These are phyloP conservation scores for Gouania willdenowi DNA, from an alignment of 2,797 vertebrate genomes.

Conservation along the genomic window DNA sequence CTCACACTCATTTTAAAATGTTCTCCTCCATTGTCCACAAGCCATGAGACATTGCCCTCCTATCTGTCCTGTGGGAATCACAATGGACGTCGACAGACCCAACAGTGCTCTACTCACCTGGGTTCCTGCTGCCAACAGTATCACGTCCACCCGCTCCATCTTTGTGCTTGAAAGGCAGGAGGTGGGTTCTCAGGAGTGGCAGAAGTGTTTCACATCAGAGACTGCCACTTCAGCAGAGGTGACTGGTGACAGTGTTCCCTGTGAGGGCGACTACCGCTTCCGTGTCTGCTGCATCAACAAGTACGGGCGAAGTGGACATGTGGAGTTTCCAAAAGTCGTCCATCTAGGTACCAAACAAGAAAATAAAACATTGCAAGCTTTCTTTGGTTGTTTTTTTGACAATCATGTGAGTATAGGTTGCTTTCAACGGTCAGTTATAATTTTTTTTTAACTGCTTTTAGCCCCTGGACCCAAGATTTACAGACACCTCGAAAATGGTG, in stretches of 20 bases:
- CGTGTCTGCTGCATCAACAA: constrained; percentile 85
- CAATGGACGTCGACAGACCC: constrained; percentile 79
- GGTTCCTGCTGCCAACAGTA: constrained; percentile 76
- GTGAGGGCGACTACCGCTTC: constrained; percentile 85
- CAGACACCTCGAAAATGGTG: constrained; percentile 62
- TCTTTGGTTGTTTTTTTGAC: too few species aligned
- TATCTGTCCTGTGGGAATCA: constrained; percentile 72
- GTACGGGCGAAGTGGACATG: constrained; percentile 83
- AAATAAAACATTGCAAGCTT: too few species aligned
- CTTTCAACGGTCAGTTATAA: too few species aligned
- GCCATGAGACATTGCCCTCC: constrained; percentile 84
- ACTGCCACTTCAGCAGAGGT: constrained; percentile 77
- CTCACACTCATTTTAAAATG: too few species aligned
- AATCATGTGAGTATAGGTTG: too few species aligned
- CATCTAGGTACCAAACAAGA: constrained; percentile 81
- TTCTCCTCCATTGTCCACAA: constrained; percentile 38
- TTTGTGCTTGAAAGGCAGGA: constrained; percentile 87
- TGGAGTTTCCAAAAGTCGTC: constrained; percentile 84
- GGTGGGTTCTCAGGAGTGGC: constrained; percentile 82
- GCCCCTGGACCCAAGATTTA: constrained; percentile 83
- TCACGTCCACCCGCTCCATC: constrained; percentile 73
- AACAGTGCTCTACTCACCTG: constrained; percentile 83
- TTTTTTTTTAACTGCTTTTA: too few species aligned
- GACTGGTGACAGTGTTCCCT: constrained; percentile 77
- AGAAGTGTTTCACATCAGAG: constrained; percentile 85